Evolutionary conservation across 2,113 vertebrate species (phyloP).

Genomic region (Lagopus leucura): DNA sequence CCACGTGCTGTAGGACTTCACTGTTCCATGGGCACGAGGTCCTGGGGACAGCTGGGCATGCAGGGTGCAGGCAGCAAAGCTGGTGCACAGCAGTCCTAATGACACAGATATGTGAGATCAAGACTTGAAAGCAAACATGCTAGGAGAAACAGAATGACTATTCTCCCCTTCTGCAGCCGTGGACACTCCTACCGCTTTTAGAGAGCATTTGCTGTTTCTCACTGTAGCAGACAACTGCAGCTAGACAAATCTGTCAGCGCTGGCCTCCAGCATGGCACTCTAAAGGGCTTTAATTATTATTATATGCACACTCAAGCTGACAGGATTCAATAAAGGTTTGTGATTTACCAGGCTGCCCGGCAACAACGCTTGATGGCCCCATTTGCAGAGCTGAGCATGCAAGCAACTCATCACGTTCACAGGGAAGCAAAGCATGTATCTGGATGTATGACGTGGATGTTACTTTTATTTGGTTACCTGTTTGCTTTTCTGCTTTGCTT

Average conservation of each 20-base stretch:
- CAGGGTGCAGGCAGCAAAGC: background rate
- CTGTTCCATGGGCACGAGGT: fast-evolving
- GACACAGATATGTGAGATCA: background rate
- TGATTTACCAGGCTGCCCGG: background rate
- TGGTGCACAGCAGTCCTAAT: background rate
- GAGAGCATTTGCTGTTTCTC: background rate
- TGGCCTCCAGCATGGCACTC: background rate
- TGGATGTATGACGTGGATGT: background rate
- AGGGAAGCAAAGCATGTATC: background rate
- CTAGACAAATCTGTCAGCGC: background rate
- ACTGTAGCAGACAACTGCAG: background rate
- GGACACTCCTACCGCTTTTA: background rate
- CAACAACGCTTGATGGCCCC: fast-evolving
- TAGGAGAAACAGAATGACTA: background rate
- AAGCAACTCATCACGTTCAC: background rate
- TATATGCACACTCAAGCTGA: background rate
- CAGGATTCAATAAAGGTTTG: background rate
- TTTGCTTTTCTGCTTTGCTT: background rate
- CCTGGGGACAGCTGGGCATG: background rate
- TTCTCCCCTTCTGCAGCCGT: fast-evolving
- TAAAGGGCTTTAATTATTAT: background rate
- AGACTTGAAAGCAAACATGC: background rate
- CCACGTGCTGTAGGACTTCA: background rate
- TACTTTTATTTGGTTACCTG: background rate
- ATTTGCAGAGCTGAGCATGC: background rate